Base-by-base conservation (phyloP, 30 jellyfish, hydroid and myxozoan species). In the Clytia hemisphaerica region DNA sequence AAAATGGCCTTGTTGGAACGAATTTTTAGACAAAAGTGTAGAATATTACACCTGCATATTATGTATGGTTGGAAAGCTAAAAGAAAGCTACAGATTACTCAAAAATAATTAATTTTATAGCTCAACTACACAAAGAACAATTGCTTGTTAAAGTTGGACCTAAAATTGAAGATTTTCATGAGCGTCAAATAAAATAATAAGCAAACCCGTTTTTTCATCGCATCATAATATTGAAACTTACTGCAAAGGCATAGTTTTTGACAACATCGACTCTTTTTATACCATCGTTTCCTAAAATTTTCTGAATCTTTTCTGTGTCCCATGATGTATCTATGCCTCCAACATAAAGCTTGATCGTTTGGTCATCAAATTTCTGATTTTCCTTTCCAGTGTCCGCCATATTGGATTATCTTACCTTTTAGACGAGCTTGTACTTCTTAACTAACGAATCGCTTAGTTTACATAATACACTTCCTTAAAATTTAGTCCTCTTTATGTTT, bases 201-300 rank as follows among this genome's bases (percentile, higher is more conserved):
- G 55, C 72, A 5, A 24, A 7, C 27, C 61, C 16, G 32, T 6
- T 34, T 34, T 2, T 21, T 21, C 14, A 30, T 15, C 2, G 21
- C 5, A 26, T 29, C 16, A 2, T 16, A 3, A 16, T 61, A 61
- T n/a, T n/a, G n/a, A n/a, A 25, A 29, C 84, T 66, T 60, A 86
- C 96, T 90, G 91, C 96, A 66, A 86, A 86, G 21, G 93, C 96
- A 68, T 71, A 86, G 83, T 86, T 86, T 79, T 86, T 86, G 51
- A 86, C 96, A 29, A 86, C 82, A 50, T 86, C 96, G 19, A 83
- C 83, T 34, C 96, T 73, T 34, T 46, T 75, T 9, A 86, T 25
- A 50, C 96, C 96, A 58, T 79, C 76, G 22, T 72, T 73, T 26
- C 84, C 78, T 21, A 86, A 60, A 61, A 77, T 76, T 66, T 78